Evolutionary conservation across 2,113 vertebrate genomes (phyloP), one percentile per base, ranked within the genome.

Genomic region (Aix galericulata): DNA sequence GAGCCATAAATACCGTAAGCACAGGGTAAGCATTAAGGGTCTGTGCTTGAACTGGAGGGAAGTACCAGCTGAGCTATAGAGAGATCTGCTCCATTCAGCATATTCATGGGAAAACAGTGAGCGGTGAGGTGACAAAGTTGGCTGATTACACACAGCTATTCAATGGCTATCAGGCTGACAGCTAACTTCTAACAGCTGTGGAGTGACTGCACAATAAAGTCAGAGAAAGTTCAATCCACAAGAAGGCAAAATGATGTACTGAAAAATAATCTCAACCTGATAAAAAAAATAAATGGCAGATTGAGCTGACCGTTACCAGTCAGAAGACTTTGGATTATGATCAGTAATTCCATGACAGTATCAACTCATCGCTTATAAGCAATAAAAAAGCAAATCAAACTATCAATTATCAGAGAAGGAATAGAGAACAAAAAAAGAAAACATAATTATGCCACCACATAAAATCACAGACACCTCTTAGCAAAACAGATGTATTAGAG

Each of bases 171-270:
- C 82, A 60, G 36, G 27, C 21, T 84, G 81, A 78, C 18, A 67
- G 48, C 9, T 11, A 71, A 84, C 25, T 42, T 29, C n/a, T 75
- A 38, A 79, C 8, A 87, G 20, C 78, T 85, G 42, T 67, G 72
- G 56, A 82, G 4, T 34, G 20, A 80, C 29, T 8, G 12, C 36
- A 68, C 31, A 53, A 63, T 22, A 69, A 31, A 2, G 4, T 21
- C 13, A 71, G 31, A 77, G 21, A 12, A 87, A 56, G 15, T 67
- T 87, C 38, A 75, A 36, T 4, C 71, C 6, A 75, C 0, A 0
- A 42, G 11, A 92, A 69, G 12, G 34, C 4, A 86, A 67, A 88
- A 85, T 0, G 0, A 64, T 3, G 15, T 23, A 58, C 10, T 11
- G 1, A 89, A 63, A 89, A 75, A 69, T 21, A 56, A 64, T 38